Evolutionary conservation across 2,888 invertebrate genomes (phyloP).

Genomic region (Lacanobia oleracea): DNA sequence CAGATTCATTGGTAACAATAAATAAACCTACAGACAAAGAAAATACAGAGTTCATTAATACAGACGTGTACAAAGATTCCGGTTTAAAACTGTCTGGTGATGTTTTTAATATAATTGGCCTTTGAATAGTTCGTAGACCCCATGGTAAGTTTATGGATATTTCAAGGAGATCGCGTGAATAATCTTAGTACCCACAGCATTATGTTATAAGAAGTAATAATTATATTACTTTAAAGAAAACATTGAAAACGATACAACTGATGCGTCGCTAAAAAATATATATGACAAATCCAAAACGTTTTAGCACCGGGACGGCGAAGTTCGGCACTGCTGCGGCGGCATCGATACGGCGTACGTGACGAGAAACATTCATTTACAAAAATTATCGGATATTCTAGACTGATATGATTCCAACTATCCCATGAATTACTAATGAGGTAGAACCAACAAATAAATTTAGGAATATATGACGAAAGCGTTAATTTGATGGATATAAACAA

Average conservation of each 20-base stretch:
- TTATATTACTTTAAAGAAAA: neutral
- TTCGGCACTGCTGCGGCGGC: conserved; percentile 56
- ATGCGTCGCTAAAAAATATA: neutral
- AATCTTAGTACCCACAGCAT: neutral
- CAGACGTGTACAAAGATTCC: conserved; percentile 70
- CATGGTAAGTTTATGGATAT: conserved; percentile 6
- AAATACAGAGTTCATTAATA: conserved; percentile 74
- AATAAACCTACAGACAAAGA: conserved; percentile 81
- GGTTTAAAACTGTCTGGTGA: conserved; percentile 54
- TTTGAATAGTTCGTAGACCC: conserved; percentile 46
- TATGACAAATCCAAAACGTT: conserved; percentile 16
- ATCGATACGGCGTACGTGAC: conserved; percentile 68
- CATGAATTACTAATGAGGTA: conserved; percentile 46
- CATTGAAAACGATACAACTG: neutral
- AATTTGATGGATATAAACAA: conserved; percentile 31
- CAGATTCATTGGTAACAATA: conserved; percentile 84
- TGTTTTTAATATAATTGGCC: conserved; percentile 27
- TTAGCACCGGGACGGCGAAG: conserved; percentile 52
- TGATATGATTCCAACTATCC: conserved; percentile 49
- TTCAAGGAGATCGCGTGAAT: conserved; percentile 5
- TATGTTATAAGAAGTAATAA: neutral
- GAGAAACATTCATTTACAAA: conserved; percentile 62
- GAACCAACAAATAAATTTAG: conserved; percentile 33
- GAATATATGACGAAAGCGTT: conserved; percentile 18
- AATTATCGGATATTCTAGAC: conserved; percentile 61